phyloP scores from a whole-genome alignment of 2,888 invertebrate species.

The Cactoblastis cactorum region DNA sequence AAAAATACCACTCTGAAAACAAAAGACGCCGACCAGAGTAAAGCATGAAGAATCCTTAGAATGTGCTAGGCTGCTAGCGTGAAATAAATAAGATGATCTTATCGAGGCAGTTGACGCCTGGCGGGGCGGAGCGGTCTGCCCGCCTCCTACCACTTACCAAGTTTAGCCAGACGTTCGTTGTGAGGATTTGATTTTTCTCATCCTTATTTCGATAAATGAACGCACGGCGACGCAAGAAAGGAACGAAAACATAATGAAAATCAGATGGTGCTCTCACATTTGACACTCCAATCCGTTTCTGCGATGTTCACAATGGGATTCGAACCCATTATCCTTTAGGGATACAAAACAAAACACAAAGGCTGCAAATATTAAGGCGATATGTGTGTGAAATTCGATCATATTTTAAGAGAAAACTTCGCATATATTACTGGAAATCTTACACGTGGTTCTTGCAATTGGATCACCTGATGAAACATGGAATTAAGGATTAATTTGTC shows the following conservation, averaged over 20 bases:
- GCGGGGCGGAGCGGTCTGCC: conserved; percentile 62
- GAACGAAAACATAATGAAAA: conserved; percentile 70
- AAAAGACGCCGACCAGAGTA: neutral
- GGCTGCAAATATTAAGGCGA: neutral
- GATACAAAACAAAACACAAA: neutral
- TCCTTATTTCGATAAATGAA: conserved; percentile 89
- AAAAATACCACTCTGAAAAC: neutral
- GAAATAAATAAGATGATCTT: conserved; percentile 22
- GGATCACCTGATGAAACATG: neutral
- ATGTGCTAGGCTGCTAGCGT: conserved; percentile 33
- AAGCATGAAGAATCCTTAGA: conserved; percentile 16
- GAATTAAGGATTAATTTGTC: neutral
- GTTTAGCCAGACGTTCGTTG: conserved; percentile 98
- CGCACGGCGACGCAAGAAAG: conserved; percentile 78
- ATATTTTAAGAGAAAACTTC: neutral
- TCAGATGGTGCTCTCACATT: conserved; percentile 33
- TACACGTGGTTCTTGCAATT: neutral
- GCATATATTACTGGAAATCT: no score
- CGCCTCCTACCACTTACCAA: conserved; percentile 91
- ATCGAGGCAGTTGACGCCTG: conserved; percentile 41
- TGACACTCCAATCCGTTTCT: conserved; percentile 22
- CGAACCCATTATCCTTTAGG: conserved; percentile 16
- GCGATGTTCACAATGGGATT: conserved; percentile 14
- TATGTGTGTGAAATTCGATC: neutral
- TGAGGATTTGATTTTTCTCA: conserved; percentile 99